These are phyloP conservation scores for Scytalopus superciliaris DNA, from an alignment of 2,113 vertebrate genomes.

Conservation along the genomic window DNA sequence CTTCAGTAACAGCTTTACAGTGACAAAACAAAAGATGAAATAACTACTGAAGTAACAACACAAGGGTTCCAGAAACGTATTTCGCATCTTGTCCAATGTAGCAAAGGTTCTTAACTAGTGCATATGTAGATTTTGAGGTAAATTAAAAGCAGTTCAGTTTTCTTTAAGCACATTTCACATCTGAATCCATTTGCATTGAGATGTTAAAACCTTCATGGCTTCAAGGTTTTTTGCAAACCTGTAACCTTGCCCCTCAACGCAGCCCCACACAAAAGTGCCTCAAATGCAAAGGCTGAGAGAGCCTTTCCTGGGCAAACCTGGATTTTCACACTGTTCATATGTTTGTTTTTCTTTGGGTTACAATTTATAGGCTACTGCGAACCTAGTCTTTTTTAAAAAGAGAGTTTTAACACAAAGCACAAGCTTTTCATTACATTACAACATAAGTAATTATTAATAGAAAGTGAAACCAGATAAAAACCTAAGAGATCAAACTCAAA, in stretches of 20 bases:
- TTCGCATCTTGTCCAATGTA: neutral
- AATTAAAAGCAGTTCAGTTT: constrained; percentile 39
- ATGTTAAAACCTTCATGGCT: constrained; percentile 13
- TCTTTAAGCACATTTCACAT: constrained; percentile 48
- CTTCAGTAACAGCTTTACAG: neutral
- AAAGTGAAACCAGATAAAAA: neutral
- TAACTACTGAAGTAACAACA: neutral
- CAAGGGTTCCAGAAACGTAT: neutral
- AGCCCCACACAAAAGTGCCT: neutral
- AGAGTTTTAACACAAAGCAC: neutral
- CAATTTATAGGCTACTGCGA: neutral
- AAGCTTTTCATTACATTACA: neutral
- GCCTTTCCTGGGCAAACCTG: neutral
- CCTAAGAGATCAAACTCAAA: neutral
- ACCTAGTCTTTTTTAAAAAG: neutral
- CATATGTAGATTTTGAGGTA: constrained; percentile 41
- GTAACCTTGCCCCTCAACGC: neutral
- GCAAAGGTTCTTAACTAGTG: constrained; percentile 38
- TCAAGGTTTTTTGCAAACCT: constrained; percentile 8
- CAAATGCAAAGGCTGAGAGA: neutral
- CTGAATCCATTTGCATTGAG: constrained; percentile 9
- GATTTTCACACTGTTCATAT: neutral
- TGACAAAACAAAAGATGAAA: neutral
- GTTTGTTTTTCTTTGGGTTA: neutral
- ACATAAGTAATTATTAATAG: neutral